Evolutionary conservation across 2,888 invertebrate genomes (phyloP), one percentile per base, ranked within the genome.

Genomic region (Lasioglossum pauxillum): DNA sequence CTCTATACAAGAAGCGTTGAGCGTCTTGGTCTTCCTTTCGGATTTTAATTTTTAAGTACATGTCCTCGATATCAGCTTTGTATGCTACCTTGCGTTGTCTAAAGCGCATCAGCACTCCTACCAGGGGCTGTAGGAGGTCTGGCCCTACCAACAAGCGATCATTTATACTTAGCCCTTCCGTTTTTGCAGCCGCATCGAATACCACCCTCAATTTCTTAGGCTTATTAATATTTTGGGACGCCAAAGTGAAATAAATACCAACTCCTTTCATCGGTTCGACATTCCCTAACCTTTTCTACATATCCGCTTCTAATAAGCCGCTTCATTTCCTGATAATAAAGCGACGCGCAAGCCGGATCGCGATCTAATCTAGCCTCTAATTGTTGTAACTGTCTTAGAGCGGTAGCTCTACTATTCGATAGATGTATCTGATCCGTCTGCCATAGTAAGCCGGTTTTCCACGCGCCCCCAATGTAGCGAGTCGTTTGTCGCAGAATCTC

Each of bases 161-260:
- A 49, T 78, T 78, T 19, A 78, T 16, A 23, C 60, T n/a, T 19
- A 41, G 23, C 16, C 53, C 71, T 2, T 67, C 23, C 5, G 69
- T 71, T 7, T 38, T 53, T 2, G 78, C 78, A 16, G 78, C 78
- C 2, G 78, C 78, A 35, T 78, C 78, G 23, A 78, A 78, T 3
- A 78, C 78, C 16, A 78, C 1, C 5, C 78, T 64, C 16, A 78
- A 0, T 35, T 69, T 71, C 12, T 35, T 44, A 19, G 78, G 78
- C 38, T 78, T 78, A 2, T 78, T 69, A 2, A 49, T 16, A 27
- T 78, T 41, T 35, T 1, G 8, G n/a, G 7, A 78, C 69, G 3
- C 69, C 78, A 38, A 78, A 78, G 19, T 78, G 78, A 3, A 60
- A 72, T 23, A 78, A 16, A 31, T 78, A 78, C 78, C 78, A 78